A percentile compares a stretch with the other conserved stretches of the same genome.
Conservation (phyloP, 1,140 invertebrate species). For the Lucilia sericata region DNA sequence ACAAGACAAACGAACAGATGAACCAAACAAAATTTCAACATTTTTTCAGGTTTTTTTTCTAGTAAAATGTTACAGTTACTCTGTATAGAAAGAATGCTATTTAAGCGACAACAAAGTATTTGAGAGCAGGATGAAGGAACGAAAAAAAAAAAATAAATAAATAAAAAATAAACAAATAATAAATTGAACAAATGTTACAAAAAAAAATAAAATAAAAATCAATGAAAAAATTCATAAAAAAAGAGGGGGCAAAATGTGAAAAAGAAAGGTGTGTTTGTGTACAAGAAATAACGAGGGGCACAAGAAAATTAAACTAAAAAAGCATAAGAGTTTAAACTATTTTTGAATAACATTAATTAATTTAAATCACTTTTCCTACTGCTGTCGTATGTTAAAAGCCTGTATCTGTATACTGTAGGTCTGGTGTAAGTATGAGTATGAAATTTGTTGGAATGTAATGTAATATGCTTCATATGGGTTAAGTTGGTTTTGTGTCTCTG, state of each 20-base stretch:
- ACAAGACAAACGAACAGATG: conserved; percentile 19
- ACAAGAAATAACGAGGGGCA: too few species aligned
- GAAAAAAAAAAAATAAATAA: not conserved
- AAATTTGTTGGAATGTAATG: conserved; percentile 1
- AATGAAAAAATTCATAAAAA: too few species aligned
- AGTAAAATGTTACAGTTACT: not conserved
- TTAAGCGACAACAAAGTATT: conserved; percentile 1
- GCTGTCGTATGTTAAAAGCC: too few species aligned
- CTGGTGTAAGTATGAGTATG: not conserved
- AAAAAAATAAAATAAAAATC: not conserved
- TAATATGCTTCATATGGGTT: conserved; percentile 8
- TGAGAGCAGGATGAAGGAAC: not conserved
- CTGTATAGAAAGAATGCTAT: not conserved
- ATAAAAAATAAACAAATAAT: conserved; percentile 5
- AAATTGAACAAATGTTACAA: conserved; percentile 1
- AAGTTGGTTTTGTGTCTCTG: conserved; percentile 4
- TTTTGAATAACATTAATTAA: too few species aligned
- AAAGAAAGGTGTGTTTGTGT: too few species aligned
- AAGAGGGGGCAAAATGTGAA: too few species aligned
- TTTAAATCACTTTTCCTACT: too few species aligned
- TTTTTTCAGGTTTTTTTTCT: not conserved
- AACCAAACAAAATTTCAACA: not conserved
- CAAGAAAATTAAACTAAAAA: too few species aligned
- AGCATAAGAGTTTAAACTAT: too few species aligned
- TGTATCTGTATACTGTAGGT: too few species aligned